Conservation (phyloP, 2,888 invertebrate genomes). For the Terebella lapidaria region DNA sequence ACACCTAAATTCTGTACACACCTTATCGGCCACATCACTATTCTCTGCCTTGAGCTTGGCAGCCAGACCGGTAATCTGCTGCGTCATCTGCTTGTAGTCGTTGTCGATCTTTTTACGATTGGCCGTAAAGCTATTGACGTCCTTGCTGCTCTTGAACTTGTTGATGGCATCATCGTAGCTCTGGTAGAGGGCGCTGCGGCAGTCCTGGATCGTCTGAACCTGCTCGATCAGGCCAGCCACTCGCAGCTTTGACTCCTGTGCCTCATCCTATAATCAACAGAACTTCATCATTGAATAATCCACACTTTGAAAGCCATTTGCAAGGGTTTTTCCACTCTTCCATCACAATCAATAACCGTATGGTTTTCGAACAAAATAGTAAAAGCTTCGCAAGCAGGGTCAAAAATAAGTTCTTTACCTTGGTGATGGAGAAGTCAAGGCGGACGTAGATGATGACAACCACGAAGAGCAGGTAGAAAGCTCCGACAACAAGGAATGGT, state of each 20-base stretch:
- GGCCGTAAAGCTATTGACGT: conserved; percentile 52
- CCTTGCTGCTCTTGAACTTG: conserved; percentile 62
- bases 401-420: conserved; percentile 39
- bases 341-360: not conserved
- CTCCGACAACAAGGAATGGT: conserved; percentile 81
- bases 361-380: not conserved
- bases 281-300: not conserved
- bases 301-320: no score
- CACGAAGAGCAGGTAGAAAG: conserved; percentile 83
- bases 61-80: conserved; percentile 57
- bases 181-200: conserved; percentile 61
- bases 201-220: conserved; percentile 61
- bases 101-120: conserved; percentile 60
- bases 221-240: conserved; percentile 58
- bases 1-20: conserved; percentile 35
- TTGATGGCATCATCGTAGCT: conserved; percentile 62
- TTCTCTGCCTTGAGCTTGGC: conserved; percentile 60
- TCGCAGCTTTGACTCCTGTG: conserved; percentile 56
- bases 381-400: not conserved
- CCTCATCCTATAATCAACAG: conserved; percentile 55
- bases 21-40: conserved; percentile 62
- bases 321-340: no score
- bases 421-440: conserved; percentile 86
- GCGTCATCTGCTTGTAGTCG: conserved; percentile 61
- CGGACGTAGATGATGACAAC: conserved; percentile 89